Evolutionary conservation across 2,888 invertebrate species (phyloP), one percentile per base, ranked within the genome.

Genomic region (Melanotus villosus): DNA sequence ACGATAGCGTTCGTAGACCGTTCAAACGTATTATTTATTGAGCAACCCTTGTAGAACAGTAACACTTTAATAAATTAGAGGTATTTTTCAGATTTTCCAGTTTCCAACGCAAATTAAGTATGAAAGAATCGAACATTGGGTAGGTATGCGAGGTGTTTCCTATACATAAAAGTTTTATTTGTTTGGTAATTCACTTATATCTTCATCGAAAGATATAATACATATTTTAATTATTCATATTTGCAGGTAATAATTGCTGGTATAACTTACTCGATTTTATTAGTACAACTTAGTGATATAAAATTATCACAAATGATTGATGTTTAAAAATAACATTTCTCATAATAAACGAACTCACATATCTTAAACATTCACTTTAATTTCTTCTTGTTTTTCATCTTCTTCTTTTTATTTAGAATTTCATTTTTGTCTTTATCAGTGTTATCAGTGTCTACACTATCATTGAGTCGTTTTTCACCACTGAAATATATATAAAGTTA

Each of bases 391-490:
- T 36, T 56, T 7, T 56, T 56, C 1, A 5, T 4, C 43, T 58
- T 58, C 16, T 58, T 58, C 58, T 58, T 58, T 30, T 58, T 58
- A 26, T 10, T 12, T 12, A 26, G 43, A 3, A 10, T 1, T 43
- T 14, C 26, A 10, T 16, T 32, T 32, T 70, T 68, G 0, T 7
- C 16, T 0, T 36, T 30, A 12, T 56, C 65, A 5, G 56, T 47
- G 12, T 56, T 65, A 12, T 56, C 65, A 5, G 56, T 47, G 12
- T 56, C 63, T 12, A 14, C 9, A 38, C 38, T 68, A 56, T 74
- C 74, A 50, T 66, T 73, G 70, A 67, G 71, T 65, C 71, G 68
- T 26, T 82, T 82, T 58, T 79, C 80, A 2, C 82, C 82, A 66
- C 82, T 82, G 71, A 62, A 73, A 69, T 23, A 54, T 50, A 34